Evolutionary conservation across 2,797 vertebrate genomes (phyloP).

Genomic region (Petrocephalus schoutedeni): DNA sequence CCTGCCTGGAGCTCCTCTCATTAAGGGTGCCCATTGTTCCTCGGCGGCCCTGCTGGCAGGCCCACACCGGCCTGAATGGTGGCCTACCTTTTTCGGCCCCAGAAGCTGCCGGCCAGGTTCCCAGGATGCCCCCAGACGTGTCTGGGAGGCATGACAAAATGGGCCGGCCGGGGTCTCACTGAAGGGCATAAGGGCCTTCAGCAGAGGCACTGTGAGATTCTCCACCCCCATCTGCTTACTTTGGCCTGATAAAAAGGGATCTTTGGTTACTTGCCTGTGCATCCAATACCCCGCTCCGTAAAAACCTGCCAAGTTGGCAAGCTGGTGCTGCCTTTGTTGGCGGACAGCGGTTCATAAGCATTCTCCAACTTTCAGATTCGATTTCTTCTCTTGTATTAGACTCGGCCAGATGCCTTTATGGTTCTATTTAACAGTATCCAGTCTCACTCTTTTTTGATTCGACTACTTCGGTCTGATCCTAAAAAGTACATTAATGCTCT

Average conservation of each 20-base stretch:
- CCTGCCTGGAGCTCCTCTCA: slow-evolving; percentile 35
- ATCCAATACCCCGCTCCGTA: not conserved
- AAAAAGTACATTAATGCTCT: not conserved
- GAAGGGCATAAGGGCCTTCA: not conserved
- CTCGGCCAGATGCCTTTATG: not conserved
- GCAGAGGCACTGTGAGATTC: not conserved
- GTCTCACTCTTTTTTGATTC: not conserved
- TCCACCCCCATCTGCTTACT: not conserved
- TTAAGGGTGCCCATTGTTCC: slow-evolving; percentile 26
- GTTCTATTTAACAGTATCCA: not conserved
- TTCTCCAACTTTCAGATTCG: not conserved
- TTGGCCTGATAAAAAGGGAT: not conserved
- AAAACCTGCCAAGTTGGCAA: not conserved
- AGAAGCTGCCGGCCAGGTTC: slow-evolving; percentile 1
- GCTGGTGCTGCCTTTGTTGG: not conserved
- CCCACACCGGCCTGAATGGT: not conserved
- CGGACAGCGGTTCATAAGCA: not conserved
- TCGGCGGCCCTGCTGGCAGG: not conserved
- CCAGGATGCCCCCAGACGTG: slow-evolving; percentile 8
- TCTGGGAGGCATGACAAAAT: not conserved
- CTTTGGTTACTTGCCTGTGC: not conserved
- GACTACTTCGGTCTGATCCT: not conserved
- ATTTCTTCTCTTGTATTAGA: not conserved
- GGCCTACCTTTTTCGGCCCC: not conserved
- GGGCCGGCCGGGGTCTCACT: not conserved